Percentiles rank a stretch among this genome's conserved stretches.
phyloP scores from a whole-genome alignment of 2,113 vertebrate species.

The Pelecanus crispus region DNA sequence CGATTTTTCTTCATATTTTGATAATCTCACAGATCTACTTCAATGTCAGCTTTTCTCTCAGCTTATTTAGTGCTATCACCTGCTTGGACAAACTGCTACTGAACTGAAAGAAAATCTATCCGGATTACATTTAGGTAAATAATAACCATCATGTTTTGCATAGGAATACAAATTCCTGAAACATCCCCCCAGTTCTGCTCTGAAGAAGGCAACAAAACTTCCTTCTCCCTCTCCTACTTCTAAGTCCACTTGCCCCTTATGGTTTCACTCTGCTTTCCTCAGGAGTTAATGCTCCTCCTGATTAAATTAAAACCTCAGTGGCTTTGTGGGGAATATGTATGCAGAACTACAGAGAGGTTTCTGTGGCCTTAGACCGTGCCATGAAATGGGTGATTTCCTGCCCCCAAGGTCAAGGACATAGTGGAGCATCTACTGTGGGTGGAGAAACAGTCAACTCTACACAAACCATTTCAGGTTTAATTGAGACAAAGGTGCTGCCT shows the following conservation, averaged over 20 bases:
- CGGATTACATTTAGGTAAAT: neutral
- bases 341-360: neutral
- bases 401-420: neutral
- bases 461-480: neutral
- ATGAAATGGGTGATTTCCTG: neutral
- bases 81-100: neutral
- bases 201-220: neutral
- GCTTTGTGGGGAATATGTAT: neutral
- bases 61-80: neutral
- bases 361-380: neutral
- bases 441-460: neutral
- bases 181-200: neutral
- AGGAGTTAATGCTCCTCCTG: neutral
- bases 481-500: neutral
- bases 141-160: neutral
- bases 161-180: neutral
- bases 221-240: neutral
- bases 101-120: neutral
- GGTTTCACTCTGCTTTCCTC: neutral
- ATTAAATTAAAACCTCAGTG: neutral
- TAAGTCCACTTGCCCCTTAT: neutral
- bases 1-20: constrained; percentile 2
- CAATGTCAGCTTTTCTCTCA: neutral
- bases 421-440: neutral
- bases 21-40: neutral